These are phyloP conservation scores for Manduca sexta DNA, from an alignment of 1,140 invertebrate species.

Conservation along the genomic window DNA sequence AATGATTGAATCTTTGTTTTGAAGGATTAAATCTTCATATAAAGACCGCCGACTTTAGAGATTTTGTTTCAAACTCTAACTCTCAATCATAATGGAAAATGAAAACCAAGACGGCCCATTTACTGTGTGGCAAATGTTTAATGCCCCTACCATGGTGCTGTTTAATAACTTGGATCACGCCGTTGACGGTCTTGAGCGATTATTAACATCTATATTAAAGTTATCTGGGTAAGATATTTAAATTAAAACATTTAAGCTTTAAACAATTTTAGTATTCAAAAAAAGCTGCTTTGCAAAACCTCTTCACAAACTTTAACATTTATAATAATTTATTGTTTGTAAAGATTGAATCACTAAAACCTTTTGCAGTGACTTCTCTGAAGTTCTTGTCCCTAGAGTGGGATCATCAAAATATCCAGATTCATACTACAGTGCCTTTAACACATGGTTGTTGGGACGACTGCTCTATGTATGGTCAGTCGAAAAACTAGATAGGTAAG, in stretches of 20 bases:
- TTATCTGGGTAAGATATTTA: conserved; percentile 51
- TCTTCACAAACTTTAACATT: too few relatives aligned
- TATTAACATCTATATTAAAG: conserved; percentile 70
- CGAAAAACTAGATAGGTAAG: conserved; percentile 64
- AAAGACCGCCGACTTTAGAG: too few relatives aligned
- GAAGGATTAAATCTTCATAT: too few relatives aligned
- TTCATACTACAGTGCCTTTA: conserved; percentile 71
- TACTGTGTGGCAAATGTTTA: conserved; percentile 75
- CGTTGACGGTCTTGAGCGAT: conserved; percentile 59
- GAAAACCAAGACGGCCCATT: conserved; percentile 59
- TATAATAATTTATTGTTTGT: not conserved
- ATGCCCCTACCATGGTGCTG: conserved; percentile 66
- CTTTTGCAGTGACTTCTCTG: conserved; percentile 64
- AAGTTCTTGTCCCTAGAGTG: conserved; percentile 66
- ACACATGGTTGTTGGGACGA: conserved; percentile 73
- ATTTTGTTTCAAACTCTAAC: too few relatives aligned
- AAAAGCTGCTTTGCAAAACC: too few relatives aligned
- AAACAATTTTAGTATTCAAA: not conserved
- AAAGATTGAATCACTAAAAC: not conserved
- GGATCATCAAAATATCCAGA: conserved; percentile 56
- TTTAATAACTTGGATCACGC: conserved; percentile 69
- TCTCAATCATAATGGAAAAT: conserved; percentile 44
- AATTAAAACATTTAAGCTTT: too few relatives aligned
- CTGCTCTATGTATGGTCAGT: conserved; percentile 74
- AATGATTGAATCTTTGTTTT: too few relatives aligned